Percentiles rank a stretch among this genome's conserved stretches.
Conservation (phyloP, 1,140 invertebrate species). For the Drosophila santomea region DNA sequence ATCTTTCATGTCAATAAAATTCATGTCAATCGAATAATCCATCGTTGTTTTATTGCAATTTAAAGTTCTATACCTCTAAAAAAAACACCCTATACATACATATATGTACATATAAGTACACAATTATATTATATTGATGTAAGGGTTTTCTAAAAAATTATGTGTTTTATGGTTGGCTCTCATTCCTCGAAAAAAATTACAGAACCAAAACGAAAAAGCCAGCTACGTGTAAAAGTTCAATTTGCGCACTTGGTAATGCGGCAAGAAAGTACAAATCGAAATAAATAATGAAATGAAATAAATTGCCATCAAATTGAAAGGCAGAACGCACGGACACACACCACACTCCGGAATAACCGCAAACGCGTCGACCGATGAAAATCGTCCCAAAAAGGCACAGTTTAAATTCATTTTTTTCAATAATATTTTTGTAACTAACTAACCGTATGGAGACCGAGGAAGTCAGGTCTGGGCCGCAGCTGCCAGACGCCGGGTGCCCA, state of each 20-base stretch:
- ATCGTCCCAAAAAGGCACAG: conserved; percentile 14
- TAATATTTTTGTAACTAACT: conserved; percentile 50
- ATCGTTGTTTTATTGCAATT: no score
- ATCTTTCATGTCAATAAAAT: no score
- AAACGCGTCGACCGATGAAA: not conserved
- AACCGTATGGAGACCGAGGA: conserved; percentile 53
- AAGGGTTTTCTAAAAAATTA: conserved; percentile 49
- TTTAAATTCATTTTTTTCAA: conserved; percentile 40
- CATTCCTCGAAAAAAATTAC: conserved; percentile 4
- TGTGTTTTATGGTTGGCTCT: conserved; percentile 46
- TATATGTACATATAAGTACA: not conserved
- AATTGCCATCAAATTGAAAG: conserved; percentile 45
- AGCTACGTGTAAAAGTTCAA: conserved; percentile 64
- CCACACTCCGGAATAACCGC: conserved; percentile 34
- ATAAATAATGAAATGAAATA: conserved; percentile 40
- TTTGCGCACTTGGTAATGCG: conserved; percentile 51
- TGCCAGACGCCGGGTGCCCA: conserved; percentile 53
- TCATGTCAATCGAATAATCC: no score
- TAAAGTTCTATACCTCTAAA: no score
- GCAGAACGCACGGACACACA: conserved; percentile 4
- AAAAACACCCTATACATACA: no score
- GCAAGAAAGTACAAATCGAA: conserved; percentile 60
- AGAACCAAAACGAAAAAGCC: conserved; percentile 6
- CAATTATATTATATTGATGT: conserved; percentile 20
- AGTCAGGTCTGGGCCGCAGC: conserved; percentile 11